Conservation (phyloP, 1,140 invertebrate species). For the Drosophila bifasciata region DNA sequence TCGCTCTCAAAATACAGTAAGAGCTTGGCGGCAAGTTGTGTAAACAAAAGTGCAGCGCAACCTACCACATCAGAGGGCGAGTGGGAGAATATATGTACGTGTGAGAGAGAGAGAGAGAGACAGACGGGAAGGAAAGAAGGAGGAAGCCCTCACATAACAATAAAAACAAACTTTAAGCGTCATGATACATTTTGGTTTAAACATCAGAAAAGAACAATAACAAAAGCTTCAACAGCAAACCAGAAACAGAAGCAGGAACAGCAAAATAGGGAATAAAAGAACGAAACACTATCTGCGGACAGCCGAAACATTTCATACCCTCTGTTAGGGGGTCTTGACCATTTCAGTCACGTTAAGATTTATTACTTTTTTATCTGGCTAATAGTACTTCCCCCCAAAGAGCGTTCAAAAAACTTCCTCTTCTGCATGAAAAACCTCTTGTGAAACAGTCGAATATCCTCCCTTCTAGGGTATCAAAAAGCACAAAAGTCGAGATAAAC, state of each 20-base stretch:
- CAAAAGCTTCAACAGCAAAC: slow-evolving; percentile 16
- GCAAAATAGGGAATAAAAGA: background rate
- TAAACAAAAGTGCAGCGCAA: slow-evolving; percentile 70
- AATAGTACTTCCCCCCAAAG: no score
- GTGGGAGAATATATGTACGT: no score
- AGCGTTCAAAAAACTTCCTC: no score
- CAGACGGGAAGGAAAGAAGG: background rate
- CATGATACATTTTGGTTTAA: slow-evolving; percentile 78
- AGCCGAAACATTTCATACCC: no score
- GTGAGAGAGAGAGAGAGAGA: no score
- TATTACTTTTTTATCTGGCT: no score
- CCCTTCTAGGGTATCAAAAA: background rate
- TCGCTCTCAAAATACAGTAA: slow-evolving; percentile 59
- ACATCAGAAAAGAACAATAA: slow-evolving; percentile 62
- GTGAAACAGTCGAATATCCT: no score
- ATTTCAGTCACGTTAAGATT: no score
- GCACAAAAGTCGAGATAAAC: slow-evolving; percentile 73
- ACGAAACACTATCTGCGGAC: background rate
- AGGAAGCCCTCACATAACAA: slow-evolving; percentile 29
- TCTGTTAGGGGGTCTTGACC: no score
- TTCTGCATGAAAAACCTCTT: no score
- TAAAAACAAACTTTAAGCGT: slow-evolving; percentile 66
- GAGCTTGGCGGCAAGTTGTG: slow-evolving; percentile 60
- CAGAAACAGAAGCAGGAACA: slow-evolving; percentile 21
- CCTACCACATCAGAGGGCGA: slow-evolving; percentile 24